Conservation (phyloP, 2,888 invertebrate species). For the Epistrophe grossulariae region DNA sequence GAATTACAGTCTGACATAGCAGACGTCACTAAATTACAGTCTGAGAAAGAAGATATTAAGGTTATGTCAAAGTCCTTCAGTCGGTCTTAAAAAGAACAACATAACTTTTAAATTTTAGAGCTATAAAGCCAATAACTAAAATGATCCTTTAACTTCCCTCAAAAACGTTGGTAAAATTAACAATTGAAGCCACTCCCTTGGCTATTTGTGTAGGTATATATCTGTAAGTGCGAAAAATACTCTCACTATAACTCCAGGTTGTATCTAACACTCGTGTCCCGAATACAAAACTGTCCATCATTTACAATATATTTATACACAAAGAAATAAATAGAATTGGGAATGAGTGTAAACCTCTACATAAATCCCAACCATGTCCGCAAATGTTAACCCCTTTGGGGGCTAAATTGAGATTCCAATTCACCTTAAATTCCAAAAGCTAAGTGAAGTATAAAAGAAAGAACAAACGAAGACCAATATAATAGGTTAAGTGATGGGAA, state of each 20-base stretch:
- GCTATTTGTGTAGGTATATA: not conserved
- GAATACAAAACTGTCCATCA: conserved; percentile 43
- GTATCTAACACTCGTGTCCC: conserved; percentile 29
- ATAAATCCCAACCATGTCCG: conserved; percentile 37
- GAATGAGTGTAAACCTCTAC: not conserved
- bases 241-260: no score
- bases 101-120: not conserved
- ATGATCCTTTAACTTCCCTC: not conserved
- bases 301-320: not conserved
- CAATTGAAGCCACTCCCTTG: not conserved
- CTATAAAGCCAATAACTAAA: not conserved
- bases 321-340: conserved; percentile 19
- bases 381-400: conserved; percentile 25
- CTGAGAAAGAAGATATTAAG: no score
- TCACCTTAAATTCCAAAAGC: conserved; percentile 42
- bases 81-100: not conserved
- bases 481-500: conserved; percentile 58
- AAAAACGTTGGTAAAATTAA: not conserved
- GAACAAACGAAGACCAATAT: conserved; percentile 18
- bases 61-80: no score
- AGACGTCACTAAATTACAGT: no score
- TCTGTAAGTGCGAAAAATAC: conserved; percentile 8
- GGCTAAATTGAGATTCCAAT: conserved; percentile 49
- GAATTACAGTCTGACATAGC: no score
- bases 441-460: not conserved